These are phyloP conservation scores for Acropora tenuis DNA, from an alignment of 64 coral and sea anemone species.

Conservation along the genomic window DNA sequence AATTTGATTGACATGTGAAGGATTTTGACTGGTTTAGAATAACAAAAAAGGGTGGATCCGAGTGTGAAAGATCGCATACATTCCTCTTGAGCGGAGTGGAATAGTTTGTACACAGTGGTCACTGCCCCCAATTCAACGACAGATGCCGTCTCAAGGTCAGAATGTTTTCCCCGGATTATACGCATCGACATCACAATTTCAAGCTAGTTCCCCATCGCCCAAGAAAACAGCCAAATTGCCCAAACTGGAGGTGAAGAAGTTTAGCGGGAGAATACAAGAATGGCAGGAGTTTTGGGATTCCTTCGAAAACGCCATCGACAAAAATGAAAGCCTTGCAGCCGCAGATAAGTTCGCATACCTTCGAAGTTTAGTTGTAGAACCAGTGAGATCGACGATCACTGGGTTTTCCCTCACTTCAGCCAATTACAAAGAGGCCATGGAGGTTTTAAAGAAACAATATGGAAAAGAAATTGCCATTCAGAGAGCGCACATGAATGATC, in stretches of 20 bases:
- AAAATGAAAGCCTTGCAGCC: not conserved
- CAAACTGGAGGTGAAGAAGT: slow-evolving; percentile 48
- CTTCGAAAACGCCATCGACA: slow-evolving; percentile 33
- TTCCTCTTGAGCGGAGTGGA: not conserved
- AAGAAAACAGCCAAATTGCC: slow-evolving; percentile 35
- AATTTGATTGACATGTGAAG: too few species aligned
- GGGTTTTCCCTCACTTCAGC: slow-evolving; percentile 8
- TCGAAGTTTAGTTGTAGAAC: too few species aligned
- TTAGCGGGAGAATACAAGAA: slow-evolving; percentile 24
- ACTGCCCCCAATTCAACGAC: too few species aligned
- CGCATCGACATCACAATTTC: too few species aligned
- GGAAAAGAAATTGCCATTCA: slow-evolving; percentile 16
- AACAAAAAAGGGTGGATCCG: too few species aligned
- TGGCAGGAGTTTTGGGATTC: slow-evolving; percentile 60
- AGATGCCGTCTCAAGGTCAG: too few species aligned
- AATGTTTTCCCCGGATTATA: too few species aligned
- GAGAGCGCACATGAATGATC: slow-evolving; percentile 22
- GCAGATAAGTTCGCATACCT: too few species aligned
- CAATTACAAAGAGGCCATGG: slow-evolving; percentile 37
- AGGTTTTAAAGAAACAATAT: slow-evolving; percentile 33
- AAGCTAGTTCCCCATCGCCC: too few species aligned
- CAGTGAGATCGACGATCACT: too few species aligned
- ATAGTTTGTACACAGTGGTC: not conserved
- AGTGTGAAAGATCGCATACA: not conserved
- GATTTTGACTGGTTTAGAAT: too few species aligned